Base-by-base conservation (phyloP, 2,888 invertebrate species). In the Axea sp. region DNA sequence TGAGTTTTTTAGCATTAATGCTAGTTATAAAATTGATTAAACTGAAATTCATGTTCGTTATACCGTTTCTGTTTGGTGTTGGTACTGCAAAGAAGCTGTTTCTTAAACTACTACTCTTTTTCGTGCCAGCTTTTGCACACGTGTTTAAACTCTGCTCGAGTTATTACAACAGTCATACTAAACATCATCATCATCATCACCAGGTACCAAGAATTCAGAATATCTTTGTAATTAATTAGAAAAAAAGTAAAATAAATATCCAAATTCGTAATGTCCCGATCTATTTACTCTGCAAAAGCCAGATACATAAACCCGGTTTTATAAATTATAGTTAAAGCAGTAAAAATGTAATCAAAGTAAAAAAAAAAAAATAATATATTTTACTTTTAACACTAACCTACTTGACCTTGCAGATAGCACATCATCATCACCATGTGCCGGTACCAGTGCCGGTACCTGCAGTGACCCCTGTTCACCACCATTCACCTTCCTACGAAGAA, bases 121-220 rank as follows among this genome's bases (percentile, higher is more conserved):
- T 96, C 28, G 94, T 95, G 88, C 95, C 95, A 0, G 94, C 94
- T 0, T 87, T 96, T 72, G 92, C 94, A 57, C 94, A 95, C 84
- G 90, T 96, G 71, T 95, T 95, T 89, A 95, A 95, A 85, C 89
- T 95, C 8, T 96, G 95, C 86, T 93, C 94, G 2, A 93, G 93
- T 89, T 95, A 95, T 81, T 94, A 94, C 77, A 91, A 93, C 79
- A 91, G 91, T 81, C 92, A 93, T 79, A 90, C 91, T 8, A 92
- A 93, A 35, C 94, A 95, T 83, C 93, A 90, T 81, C 95, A 95
- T 85, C 95, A 95, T 80, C 95, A 95, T 82, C 94, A 75, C 24
- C 68, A 74, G 65, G 74, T 74, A 62, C 12, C 45, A 45, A 51
- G 33, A 57, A 35, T 5, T 26, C 11, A n/a, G 31, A 43, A 24